Evolutionary conservation across 2,888 invertebrate species (phyloP).

Genomic region (Dione juno): DNA sequence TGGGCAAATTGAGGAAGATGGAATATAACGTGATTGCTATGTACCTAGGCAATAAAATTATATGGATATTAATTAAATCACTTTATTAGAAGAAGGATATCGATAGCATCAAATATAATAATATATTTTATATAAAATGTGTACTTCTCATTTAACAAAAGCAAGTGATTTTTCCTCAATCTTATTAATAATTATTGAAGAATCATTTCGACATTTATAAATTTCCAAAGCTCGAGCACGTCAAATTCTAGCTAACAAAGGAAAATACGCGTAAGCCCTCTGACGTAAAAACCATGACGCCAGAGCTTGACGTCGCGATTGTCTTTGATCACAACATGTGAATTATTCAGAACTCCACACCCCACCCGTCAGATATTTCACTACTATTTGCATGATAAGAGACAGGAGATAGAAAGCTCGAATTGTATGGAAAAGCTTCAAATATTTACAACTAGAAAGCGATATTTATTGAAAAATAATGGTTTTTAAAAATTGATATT

Average conservation of each 20-base stretch:
- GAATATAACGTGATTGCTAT: too few species aligned
- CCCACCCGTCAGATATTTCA: conserved; percentile 44
- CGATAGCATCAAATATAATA: not conserved
- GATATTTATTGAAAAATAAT: not conserved
- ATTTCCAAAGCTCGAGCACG: conserved; percentile 25
- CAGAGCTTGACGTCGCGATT: conserved; percentile 67
- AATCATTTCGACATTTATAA: conserved; percentile 12
- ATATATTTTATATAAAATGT: not conserved
- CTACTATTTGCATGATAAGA: conserved; percentile 45
- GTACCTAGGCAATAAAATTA: too few species aligned
- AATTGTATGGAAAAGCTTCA: not conserved
- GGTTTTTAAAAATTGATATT: not conserved
- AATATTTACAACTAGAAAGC: conserved; percentile 4
- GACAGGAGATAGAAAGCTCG: conserved; percentile 16
- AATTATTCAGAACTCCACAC: conserved; percentile 62
- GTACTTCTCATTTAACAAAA: not conserved
- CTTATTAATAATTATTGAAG: not conserved
- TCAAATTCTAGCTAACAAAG: conserved; percentile 43
- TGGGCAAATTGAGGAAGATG: too few species aligned
- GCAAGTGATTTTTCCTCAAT: not conserved
- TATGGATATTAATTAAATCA: too few species aligned
- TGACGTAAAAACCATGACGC: conserved; percentile 62
- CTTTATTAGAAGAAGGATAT: too few species aligned
- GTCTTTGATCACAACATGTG: conserved; percentile 76
- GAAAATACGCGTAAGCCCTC: conserved; percentile 48